Base-by-base conservation (phyloP, 2,113 vertebrate genomes). In the Chaetura pelagica region DNA sequence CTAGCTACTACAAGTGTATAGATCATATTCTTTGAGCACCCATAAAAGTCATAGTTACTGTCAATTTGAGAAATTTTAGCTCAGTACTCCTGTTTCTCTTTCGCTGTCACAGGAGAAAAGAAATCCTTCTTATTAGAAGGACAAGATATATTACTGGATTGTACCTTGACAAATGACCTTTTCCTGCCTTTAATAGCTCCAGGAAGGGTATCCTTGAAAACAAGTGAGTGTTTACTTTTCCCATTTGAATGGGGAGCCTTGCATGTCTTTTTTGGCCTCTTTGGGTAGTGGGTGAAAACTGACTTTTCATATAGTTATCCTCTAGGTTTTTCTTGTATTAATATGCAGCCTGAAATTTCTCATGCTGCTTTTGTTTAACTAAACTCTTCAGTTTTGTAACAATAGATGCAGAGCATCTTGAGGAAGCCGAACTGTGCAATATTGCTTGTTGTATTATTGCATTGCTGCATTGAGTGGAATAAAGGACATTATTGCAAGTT, bases 1-100 rank as follows among this genome's bases (percentile, higher is more conserved):
- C 84, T 89, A 92, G 80, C 90, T 93, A 52, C 75, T 96, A 59
- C 52, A 73, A 81, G 52, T 63, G 77, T 88, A 89, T 95, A 96
- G 96, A 96, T 97, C 94, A 93, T 92, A 73, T 94, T 96, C 94
- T 94, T 95, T 19, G 74, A 94, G 84, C 68, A 93, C 87, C 93
- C 83, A 93, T 97, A 97, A 96, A 97, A 97, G 74, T 97, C 91
- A 69, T 26, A 92, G 64, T 96, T 96, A 90, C 96, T 97, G 97
- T 97, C 96, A 97, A 48, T 72, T 93, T 97, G 96, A 98, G 97
- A 91, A 97, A 96, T 98, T 96, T 96, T 80, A 90, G 69, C 91
- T 97, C 48, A 4, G 20, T 80, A 62, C 91, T 97, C 84, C 84
- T 96, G 55, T 96, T 97, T 97, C 80, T 97, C 80, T 93, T 91